Evolutionary conservation across 2,888 invertebrate genomes (phyloP).

Genomic region (Invenusta paracnida): DNA sequence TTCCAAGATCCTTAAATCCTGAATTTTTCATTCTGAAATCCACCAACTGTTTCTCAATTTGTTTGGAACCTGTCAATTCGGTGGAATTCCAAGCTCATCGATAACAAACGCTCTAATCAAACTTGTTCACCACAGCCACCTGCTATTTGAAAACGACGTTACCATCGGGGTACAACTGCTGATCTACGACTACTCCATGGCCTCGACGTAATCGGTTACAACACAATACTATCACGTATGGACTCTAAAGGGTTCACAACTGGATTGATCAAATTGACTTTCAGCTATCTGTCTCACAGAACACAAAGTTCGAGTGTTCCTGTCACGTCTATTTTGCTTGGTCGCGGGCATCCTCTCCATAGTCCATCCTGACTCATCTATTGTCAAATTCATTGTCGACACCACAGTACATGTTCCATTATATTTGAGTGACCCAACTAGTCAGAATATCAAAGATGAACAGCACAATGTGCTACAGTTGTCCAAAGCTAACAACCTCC

Average conservation of each 20-base stretch:
- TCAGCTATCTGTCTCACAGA: background rate
- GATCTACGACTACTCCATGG: background rate
- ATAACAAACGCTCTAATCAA: constrained; percentile 14
- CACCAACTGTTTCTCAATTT: background rate
- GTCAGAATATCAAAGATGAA: constrained; percentile 12
- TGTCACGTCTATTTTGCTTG: background rate
- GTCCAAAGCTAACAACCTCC: background rate
- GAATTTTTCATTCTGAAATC: background rate
- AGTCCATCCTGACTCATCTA: no score
- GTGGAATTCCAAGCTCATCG: constrained; percentile 1
- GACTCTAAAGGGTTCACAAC: background rate
- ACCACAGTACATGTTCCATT: background rate
- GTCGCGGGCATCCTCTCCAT: no score
- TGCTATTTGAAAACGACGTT: background rate
- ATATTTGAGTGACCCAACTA: background rate
- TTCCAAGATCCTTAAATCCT: no score
- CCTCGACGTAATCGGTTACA: constrained; percentile 3
- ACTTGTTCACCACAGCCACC: background rate
- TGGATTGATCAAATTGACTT: background rate
- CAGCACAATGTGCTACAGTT: background rate
- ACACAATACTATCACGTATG: background rate
- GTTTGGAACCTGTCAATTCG: background rate
- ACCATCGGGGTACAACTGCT: background rate
- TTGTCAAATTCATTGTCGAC: background rate
- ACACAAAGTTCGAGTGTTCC: background rate